Percentiles rank a stretch among this genome's conserved stretches.
These are phyloP conservation scores for Anguilla obscura DNA, from an alignment of 2,797 vertebrate species.

Conservation along the genomic window DNA sequence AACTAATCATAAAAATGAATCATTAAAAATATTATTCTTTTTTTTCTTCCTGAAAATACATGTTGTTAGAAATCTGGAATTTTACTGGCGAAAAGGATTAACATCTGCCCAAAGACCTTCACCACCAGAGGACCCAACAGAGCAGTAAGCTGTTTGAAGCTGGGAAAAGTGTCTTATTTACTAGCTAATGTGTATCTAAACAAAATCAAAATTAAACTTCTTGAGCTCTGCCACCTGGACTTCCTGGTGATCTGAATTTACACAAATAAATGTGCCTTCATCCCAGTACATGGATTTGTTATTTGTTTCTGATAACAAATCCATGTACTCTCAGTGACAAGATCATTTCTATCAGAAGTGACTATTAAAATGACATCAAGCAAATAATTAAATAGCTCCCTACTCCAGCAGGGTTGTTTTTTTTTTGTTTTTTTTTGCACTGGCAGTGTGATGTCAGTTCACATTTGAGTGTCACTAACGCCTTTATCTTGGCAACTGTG, in stretches of 20 bases:
- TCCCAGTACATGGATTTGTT: no score
- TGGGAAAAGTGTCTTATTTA: background rate
- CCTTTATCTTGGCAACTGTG: constrained; percentile 21
- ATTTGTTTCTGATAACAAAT: background rate
- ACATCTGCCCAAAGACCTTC: background rate
- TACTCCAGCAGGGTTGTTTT: background rate
- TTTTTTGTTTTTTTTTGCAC: background rate
- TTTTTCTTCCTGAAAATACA: no score
- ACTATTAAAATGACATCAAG: constrained; percentile 13
- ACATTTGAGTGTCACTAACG: constrained; percentile 6
- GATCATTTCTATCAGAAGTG: background rate
- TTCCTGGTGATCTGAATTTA: background rate
- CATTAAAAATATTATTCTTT: background rate
- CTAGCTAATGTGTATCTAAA: background rate
- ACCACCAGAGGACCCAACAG: background rate
- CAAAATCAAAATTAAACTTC: background rate
- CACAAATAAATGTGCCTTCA: background rate
- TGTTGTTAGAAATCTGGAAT: background rate
- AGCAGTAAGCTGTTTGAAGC: background rate
- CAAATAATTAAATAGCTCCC: background rate
- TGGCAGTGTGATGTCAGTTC: background rate
- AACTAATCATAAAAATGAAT: background rate
- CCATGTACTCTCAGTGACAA: background rate
- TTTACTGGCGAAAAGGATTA: background rate
- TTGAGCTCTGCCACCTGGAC: background rate